Evolutionary conservation across 53 echinoderm and acorn worm species (phyloP), one percentile per base, ranked within the genome.

Genomic region (Crossaster papposus): DNA sequence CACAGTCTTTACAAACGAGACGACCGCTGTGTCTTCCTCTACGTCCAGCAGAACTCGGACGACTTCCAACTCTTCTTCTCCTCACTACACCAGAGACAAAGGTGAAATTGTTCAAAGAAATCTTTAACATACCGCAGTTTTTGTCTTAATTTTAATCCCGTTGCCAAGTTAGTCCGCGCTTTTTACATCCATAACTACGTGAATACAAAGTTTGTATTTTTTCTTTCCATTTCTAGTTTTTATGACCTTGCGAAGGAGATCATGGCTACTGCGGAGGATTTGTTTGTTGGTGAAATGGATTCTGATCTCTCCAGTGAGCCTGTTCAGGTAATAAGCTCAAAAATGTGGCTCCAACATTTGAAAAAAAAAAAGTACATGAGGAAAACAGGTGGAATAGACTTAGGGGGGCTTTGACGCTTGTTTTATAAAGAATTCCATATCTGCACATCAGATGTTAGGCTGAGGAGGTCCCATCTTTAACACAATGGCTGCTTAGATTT

Each of bases 21-120:
- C 92, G 97, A 97, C 81, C 89, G 97, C 9, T 97, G 97, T 75
- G 71, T 95, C 37, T 97, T 97, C 89, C 92, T 97, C 36, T 97
- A 97, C 24, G 97, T 97, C 73, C 97, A 97, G 90, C 97, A 97
- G 29, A 97, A 97, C 70, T 94, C 97, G 1, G 97, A 97, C 85
- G 97, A 97, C 83, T 97, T 97, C 80, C 97, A 97, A 80, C 87
- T 97, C 3, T 97, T 91, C 88, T 97, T 94, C 78, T 95, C 97
- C 30, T 97, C 97, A 1, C 86, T 83, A 65, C 93, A 86, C 33
- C 97, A 95, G 71, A 94, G 95, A 88, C 94, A 94, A 75, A 92
- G 94, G 97, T 97, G 29, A 68, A 26, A n/a, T 30, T 71, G 71
- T 71, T 26, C n/a, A 8, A 14, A 22, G 4, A 71, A 14, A 71